Base-by-base conservation (phyloP, 2,113 vertebrate genomes). In the Eclectus roratus region DNA sequence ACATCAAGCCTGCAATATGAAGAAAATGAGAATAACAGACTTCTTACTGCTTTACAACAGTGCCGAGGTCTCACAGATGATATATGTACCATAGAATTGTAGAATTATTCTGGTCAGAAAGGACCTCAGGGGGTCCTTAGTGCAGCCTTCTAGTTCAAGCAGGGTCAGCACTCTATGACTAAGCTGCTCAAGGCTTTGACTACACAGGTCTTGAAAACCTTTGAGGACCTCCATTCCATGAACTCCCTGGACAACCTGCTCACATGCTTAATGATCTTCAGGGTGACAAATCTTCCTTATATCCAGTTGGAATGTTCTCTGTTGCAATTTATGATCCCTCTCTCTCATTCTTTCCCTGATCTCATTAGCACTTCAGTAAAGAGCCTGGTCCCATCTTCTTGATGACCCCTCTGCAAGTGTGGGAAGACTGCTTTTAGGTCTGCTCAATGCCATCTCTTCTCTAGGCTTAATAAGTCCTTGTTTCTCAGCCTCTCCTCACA, bases 101-200 rank as follows among this genome's bases (percentile, higher is more conserved):
- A 50, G 28, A 87, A 50, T 11, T 78, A 13, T 80, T 91, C 29
- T 79, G 15, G 4, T 66, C 65, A 63, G 24, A 66, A 91, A 5
- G 23, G 9, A 1, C 4, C 6, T 64, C 1, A 1, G 14, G 28
- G 35, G 2, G 7, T n/a, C 5, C 5, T 2, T 70, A 47, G 4
- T 29, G 35, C 23, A 89, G 10, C 25, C 27, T 85, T 4, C 28
- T 37, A 8, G 7, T 87, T 17, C 28, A 63, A 73, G 27, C 11
- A 80, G 29, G 29, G 13, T 77, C 29, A 84, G 50, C 15, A 18
- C 47, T 63, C 33, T 18, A 23, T 35, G 18, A 61, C 39, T 39
- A 52, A 58, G 25, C 7, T 63, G 27, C 18, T 68, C 17, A 79
- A 49, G 21, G 4, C 12, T 90, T 79, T 86, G 39, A 43, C 15